Percentiles rank a stretch among this genome's conserved stretches.
phyloP scores from a whole-genome alignment of 2,888 invertebrate species.

The Caenorhabditis imperialis region DNA sequence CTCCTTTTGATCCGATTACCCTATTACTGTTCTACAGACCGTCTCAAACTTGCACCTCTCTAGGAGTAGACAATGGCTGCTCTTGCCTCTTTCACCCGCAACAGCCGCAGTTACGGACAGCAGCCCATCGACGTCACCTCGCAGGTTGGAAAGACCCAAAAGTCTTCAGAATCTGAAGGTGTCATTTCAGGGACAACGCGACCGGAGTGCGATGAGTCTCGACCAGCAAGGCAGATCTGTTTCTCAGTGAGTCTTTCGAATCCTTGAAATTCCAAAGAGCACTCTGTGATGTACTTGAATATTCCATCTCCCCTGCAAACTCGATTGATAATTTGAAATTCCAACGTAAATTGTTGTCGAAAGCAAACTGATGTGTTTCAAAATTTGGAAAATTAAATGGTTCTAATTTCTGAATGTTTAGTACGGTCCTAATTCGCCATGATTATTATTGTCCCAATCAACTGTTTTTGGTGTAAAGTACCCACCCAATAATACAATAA shows the following conservation, averaged over 20 bases:
- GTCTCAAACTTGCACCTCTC: constrained; percentile 42
- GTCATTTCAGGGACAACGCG: constrained; percentile 43
- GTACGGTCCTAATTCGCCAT: no score
- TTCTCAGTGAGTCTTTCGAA: constrained; percentile 58
- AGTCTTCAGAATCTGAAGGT: no score
- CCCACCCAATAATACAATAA: constrained; percentile 25
- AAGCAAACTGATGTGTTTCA: no score
- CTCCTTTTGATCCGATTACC: constrained; percentile 46
- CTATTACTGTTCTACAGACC: background rate
- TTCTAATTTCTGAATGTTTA: no score
- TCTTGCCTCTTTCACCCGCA: constrained; percentile 62
- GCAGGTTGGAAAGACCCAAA: constrained; percentile 22
- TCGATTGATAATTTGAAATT: no score
- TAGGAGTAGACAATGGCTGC: constrained; percentile 58
- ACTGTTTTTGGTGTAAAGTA: constrained; percentile 24
- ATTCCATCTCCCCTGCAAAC: no score
- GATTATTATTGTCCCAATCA: background rate
- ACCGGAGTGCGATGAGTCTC: constrained; percentile 43
- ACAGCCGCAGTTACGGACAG: constrained; percentile 61
- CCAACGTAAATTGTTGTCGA: no score
- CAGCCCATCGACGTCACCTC: constrained; percentile 58
- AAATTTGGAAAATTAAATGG: no score
- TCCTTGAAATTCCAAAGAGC: no score
- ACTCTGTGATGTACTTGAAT: no score
- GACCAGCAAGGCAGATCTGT: constrained; percentile 53